Conservation (phyloP, 2,888 invertebrate genomes). For the Drosophila paramelanica region DNA sequence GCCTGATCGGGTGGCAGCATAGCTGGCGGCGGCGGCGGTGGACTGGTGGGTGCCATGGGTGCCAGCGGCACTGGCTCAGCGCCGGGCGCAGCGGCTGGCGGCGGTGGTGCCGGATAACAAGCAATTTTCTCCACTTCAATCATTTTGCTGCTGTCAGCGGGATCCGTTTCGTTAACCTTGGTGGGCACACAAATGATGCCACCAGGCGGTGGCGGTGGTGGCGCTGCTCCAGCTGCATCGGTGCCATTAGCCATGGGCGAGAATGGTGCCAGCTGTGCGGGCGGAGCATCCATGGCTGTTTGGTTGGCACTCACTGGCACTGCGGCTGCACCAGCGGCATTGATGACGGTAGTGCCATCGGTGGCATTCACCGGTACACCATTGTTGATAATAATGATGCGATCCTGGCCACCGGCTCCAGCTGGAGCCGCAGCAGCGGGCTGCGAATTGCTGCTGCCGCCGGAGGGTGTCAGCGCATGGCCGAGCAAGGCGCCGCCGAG, state of each 20-base stretch:
- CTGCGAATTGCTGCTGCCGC: slow-evolving; percentile 69
- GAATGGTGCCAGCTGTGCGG: slow-evolving; percentile 59
- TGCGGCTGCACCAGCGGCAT: slow-evolving; percentile 69
- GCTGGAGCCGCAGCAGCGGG: slow-evolving; percentile 67
- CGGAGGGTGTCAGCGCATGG: slow-evolving; percentile 82
- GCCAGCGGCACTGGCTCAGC: slow-evolving; percentile 64
- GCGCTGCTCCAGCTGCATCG: slow-evolving; percentile 28
- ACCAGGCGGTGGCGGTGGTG: slow-evolving; percentile 71
- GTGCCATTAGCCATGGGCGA: slow-evolving; percentile 51
- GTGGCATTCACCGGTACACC: slow-evolving; percentile 77
- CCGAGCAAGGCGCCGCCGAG: slow-evolving; percentile 83
- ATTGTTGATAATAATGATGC: slow-evolving; percentile 84
- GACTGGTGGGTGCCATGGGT: slow-evolving; percentile 61
- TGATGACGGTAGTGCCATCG: slow-evolving; percentile 73
- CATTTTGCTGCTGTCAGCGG: slow-evolving; percentile 81
- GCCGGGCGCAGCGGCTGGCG: slow-evolving; percentile 65
- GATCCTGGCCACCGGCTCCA: slow-evolving; percentile 71
- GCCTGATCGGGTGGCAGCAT: slow-evolving; percentile 69
- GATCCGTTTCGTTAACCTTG: slow-evolving; percentile 83
- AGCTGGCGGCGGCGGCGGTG: slow-evolving; percentile 43
- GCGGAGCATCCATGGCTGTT: slow-evolving; percentile 49
- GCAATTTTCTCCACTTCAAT: slow-evolving; percentile 82
- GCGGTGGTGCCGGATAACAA: slow-evolving; percentile 82
- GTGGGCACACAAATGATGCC: slow-evolving; percentile 83
- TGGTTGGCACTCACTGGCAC: slow-evolving; percentile 47